phyloP scores from a whole-genome alignment of 1,140 invertebrate species.

The Platorchestia sp. region DNA sequence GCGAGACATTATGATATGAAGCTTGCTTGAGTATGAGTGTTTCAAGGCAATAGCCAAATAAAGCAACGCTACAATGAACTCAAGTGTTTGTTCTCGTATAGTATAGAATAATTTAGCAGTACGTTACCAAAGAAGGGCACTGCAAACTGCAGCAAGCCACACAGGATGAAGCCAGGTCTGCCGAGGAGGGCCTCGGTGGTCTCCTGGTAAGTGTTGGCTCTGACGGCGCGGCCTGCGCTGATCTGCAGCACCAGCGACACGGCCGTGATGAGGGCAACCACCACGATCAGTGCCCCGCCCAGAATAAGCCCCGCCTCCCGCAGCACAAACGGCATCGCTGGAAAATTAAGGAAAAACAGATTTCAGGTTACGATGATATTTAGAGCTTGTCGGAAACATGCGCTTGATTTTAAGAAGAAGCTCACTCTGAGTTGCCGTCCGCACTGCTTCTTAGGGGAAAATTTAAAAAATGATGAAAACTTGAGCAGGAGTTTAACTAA shows the following conservation, averaged over 20 bases:
- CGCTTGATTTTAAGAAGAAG: neutral
- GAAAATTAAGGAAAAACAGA: constrained; percentile 59
- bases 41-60: neutral
- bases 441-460: neutral
- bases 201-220: constrained; percentile 86
- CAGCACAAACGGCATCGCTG: constrained; percentile 86
- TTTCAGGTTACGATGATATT: neutral
- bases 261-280: constrained; percentile 85
- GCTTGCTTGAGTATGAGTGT: neutral
- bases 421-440: neutral
- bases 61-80: neutral
- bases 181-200: constrained; percentile 89
- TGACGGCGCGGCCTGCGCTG: constrained; percentile 82
- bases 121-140: constrained; percentile 87
- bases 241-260: constrained; percentile 88
- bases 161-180: constrained; percentile 81
- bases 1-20: neutral
- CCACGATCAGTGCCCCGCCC: constrained; percentile 79
- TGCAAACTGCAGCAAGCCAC: constrained; percentile 84
- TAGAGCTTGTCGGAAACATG: neutral
- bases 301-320: constrained; percentile 85
- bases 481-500: neutral
- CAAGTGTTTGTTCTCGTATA: neutral
- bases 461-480: neutral
- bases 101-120: neutral